A percentile compares a stretch with the other conserved stretches of the same genome.
phyloP scores from a whole-genome alignment of 2,888 invertebrate species.

The Macaria liturata region DNA sequence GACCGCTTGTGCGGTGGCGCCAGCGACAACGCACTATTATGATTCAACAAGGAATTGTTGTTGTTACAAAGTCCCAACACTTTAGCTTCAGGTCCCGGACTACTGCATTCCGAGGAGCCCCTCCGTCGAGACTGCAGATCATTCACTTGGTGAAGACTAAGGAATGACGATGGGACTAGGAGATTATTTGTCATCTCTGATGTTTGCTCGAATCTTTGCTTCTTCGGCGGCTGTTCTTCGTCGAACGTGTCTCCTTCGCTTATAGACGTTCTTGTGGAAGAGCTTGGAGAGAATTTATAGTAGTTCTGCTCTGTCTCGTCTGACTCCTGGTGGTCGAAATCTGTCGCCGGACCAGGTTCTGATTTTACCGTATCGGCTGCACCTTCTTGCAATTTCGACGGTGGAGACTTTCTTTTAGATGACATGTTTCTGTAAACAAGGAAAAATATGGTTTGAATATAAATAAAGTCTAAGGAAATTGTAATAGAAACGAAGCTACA shows the following conservation, averaged over 20 bases:
- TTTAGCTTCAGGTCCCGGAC: slow-evolving; percentile 87
- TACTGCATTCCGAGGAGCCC: slow-evolving; percentile 88
- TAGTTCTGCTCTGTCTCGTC: slow-evolving; percentile 70
- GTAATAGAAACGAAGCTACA: too few relatives aligned
- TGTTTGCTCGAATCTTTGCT: slow-evolving; percentile 83
- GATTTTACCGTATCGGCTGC: slow-evolving; percentile 76
- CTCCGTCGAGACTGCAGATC: slow-evolving; percentile 75
- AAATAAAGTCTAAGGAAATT: too few relatives aligned
- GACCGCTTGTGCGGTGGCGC: slow-evolving; percentile 87
- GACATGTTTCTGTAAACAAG: slow-evolving; percentile 94
- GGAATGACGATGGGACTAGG: slow-evolving; percentile 79
- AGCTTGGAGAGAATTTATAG: slow-evolving; percentile 78
- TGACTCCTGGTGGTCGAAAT: slow-evolving; percentile 72
- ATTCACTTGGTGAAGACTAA: slow-evolving; percentile 83
- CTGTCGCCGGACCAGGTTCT: slow-evolving; percentile 80
- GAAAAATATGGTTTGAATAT: slow-evolving; percentile 1
- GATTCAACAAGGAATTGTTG: slow-evolving; percentile 86
- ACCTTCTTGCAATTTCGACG: slow-evolving; percentile 94
- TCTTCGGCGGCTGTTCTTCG: slow-evolving; percentile 84
- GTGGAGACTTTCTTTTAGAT: slow-evolving; percentile 98
- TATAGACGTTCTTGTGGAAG: slow-evolving; percentile 71
- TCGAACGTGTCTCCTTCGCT: slow-evolving; percentile 85
- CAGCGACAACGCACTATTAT: slow-evolving; percentile 80
- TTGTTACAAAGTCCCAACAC: slow-evolving; percentile 86
- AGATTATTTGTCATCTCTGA: slow-evolving; percentile 85